Conservation (phyloP, 2,113 vertebrate species). For the Halcyon malimbica region DNA sequence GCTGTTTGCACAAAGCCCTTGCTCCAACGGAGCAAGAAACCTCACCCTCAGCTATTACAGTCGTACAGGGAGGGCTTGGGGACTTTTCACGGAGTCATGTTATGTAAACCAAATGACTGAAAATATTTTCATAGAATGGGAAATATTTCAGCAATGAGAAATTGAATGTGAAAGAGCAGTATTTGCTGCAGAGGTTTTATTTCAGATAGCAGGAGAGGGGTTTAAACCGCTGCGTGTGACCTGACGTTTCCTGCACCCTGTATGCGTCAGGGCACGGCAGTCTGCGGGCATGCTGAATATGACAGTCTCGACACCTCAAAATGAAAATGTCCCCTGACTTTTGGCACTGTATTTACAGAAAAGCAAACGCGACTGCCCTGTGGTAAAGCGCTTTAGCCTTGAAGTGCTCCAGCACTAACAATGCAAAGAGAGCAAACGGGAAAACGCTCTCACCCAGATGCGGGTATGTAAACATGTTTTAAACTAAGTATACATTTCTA, state of each 20-base stretch:
- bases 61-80: neutral
- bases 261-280: neutral
- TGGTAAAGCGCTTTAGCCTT: neutral
- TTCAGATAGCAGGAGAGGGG: neutral
- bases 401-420: neutral
- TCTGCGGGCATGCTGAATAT: accelerated
- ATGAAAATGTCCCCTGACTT: neutral
- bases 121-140: neutral
- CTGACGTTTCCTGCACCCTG: neutral
- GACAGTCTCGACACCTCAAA: neutral
- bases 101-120: neutral
- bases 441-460: slow-evolving; percentile 4
- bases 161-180: neutral
- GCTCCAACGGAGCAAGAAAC: neutral
- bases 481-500: neutral
- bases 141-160: neutral
- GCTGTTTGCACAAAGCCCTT: neutral
- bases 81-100: too few relatives aligned
- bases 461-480: slow-evolving; percentile 25
- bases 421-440: neutral
- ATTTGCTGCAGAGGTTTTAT: accelerated
- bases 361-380: neutral
- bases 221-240: neutral
- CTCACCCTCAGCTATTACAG: neutral
- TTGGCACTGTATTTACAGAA: neutral